Percentiles rank a stretch among this genome's conserved stretches.
These are phyloP conservation scores for Phortica variegata DNA, from an alignment of 1,140 invertebrate species.

Conservation along the genomic window DNA sequence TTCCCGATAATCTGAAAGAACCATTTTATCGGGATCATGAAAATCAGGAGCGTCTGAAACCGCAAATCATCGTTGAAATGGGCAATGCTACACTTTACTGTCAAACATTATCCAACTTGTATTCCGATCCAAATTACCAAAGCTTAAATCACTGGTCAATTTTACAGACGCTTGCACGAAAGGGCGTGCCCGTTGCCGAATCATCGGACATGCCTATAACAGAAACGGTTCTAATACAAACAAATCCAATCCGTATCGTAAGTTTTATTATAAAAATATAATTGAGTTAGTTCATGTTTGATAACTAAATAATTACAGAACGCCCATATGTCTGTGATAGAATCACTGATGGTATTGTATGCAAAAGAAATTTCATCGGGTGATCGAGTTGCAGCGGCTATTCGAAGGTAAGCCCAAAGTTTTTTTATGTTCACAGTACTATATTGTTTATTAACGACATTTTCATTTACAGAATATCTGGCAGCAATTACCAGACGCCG, in stretches of 20 bases:
- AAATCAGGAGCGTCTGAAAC: slow-evolving; percentile 91
- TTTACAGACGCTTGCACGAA: slow-evolving; percentile 86
- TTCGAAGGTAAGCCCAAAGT: slow-evolving; percentile 66
- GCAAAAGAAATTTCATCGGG: slow-evolving; percentile 89
- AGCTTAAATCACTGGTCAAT: slow-evolving; percentile 94
- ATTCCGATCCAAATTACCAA: slow-evolving; percentile 94
- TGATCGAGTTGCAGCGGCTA: slow-evolving; percentile 83
- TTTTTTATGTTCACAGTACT: not conserved
- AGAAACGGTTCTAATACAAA: slow-evolving; percentile 94
- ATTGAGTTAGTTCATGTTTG: not conserved
- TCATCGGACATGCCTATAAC: slow-evolving; percentile 85
- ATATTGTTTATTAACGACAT: slow-evolving; percentile 1
- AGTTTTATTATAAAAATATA: slow-evolving; percentile 41
- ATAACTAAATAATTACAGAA: slow-evolving; percentile 62
- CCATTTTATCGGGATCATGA: slow-evolving; percentile 95
- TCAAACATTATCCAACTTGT: slow-evolving; percentile 91
- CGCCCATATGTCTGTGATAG: slow-evolving; percentile 95
- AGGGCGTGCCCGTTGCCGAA: slow-evolving; percentile 86
- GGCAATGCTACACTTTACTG: slow-evolving; percentile 96
- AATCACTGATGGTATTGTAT: slow-evolving; percentile 94
- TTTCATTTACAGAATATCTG: slow-evolving; percentile 41
- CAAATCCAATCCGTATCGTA: slow-evolving; percentile 92
- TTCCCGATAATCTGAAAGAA: slow-evolving; percentile 90
- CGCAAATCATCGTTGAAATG: slow-evolving; percentile 85
- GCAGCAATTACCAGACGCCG: slow-evolving; percentile 57